Evolutionary conservation across 1,140 invertebrate species (phyloP), one percentile per base, ranked within the genome.

Genomic region (Cotesia chilonis): DNA sequence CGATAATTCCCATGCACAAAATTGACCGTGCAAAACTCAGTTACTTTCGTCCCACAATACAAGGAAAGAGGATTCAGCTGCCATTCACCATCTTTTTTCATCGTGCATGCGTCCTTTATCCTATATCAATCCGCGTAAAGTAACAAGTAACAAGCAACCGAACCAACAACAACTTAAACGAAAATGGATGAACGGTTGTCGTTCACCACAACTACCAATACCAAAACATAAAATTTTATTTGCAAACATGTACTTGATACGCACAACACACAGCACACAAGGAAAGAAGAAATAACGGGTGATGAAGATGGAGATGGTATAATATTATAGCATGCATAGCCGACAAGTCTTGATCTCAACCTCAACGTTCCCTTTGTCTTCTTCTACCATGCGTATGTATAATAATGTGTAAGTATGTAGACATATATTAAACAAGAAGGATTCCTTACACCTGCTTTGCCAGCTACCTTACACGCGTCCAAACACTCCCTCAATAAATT

Each of bases 381-480:
- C 17, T 54, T 70, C 69, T 59, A 61, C 35, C 66, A 14, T n/a
- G 38, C 12, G 60, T 63, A 41, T 63, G 60, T 14, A 57, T 10
- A 28, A 28, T 28, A 28, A 28, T 28, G 28, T 28, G 3, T 28
- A 28, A 28, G 28, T 28, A 28, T 28, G 28, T 28, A 28, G 28
- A 28, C 28, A 28, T 28, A 57, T n/a, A 57, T 20, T 74, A 76
- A 73, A 70, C 69, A 64, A 75, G 67, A 68, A 37, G 75, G 78
- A 75, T 76, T 75, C 76, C 68, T 83, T 82, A 82, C 83, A 84
- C 83, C 83, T 84, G 83, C 82, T 82, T 81, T 76, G 72, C 68
- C 70, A 73, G 69, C 75, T 70, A 76, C 72, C 73, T 78, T 73
- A 73, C 73, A 70, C 70, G 35, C 75, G 70, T 74, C 64, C 65